These are phyloP conservation scores for Cydia amplana DNA, from an alignment of 1,140 invertebrate genomes.

Conservation along the genomic window DNA sequence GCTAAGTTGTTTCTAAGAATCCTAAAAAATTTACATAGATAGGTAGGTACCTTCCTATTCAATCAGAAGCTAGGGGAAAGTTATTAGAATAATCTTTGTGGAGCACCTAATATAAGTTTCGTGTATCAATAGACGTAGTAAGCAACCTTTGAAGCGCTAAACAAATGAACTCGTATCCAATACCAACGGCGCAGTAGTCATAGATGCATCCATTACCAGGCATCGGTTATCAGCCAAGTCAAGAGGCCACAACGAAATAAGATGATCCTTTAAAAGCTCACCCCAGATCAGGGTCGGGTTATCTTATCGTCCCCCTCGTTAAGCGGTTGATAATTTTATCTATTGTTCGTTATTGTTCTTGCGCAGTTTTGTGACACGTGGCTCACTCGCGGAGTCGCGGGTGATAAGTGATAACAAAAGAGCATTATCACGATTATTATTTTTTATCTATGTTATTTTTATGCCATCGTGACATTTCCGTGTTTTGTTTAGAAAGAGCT, in stretches of 20 bases:
- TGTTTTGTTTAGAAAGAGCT: background rate
- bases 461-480: background rate
- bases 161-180: background rate
- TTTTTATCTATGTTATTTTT: slow-evolving; percentile 15
- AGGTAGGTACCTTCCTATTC: no score
- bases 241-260: slow-evolving; percentile 24
- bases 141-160: no score
- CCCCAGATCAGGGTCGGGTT: slow-evolving; percentile 1
- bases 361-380: slow-evolving; percentile 16
- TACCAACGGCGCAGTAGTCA: background rate
- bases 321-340: background rate
- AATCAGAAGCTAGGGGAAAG: no score
- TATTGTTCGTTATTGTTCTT: slow-evolving; percentile 14
- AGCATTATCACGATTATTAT: slow-evolving; percentile 16
- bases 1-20: background rate
- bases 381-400: background rate
- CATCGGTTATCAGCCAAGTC: slow-evolving; percentile 15
- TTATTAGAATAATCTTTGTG: no score
- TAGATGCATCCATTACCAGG: background rate
- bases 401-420: slow-evolving; percentile 13
- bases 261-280: slow-evolving; percentile 32
- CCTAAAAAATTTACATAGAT: background rate
- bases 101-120: no score
- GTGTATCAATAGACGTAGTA: no score
- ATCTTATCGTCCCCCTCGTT: slow-evolving; percentile 24